phyloP scores from a whole-genome alignment of 2,888 invertebrate genomes.

The Trichogramma dendrolimi region DNA sequence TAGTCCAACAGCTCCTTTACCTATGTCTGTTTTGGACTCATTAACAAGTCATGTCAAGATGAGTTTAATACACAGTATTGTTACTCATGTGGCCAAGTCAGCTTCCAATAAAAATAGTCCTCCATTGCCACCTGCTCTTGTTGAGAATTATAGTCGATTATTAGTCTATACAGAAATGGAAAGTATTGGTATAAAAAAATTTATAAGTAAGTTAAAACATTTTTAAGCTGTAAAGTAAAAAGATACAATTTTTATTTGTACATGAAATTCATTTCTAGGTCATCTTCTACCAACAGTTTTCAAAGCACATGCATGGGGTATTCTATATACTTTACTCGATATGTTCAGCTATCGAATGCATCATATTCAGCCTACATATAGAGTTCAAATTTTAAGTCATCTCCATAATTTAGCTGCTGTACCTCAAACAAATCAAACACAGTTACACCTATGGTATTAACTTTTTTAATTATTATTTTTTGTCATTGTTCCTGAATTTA shows the following conservation, averaged over 20 bases:
- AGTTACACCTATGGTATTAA: conserved; percentile 79
- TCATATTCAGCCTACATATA: conserved; percentile 93
- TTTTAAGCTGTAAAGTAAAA: neutral
- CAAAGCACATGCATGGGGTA: conserved; percentile 91
- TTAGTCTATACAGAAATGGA: conserved; percentile 96
- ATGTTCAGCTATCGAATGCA: conserved; percentile 96
- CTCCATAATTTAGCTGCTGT: conserved; percentile 87
- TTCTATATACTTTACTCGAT: conserved; percentile 87
- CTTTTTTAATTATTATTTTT: neutral
- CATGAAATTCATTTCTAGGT: conserved; percentile 53
- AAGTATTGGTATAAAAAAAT: conserved; percentile 92
- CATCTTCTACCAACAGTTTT: conserved; percentile 84
- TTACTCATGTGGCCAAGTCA: conserved; percentile 83
- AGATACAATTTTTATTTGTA: neutral
- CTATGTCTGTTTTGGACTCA: conserved; percentile 89
- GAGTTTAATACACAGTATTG: conserved; percentile 79
- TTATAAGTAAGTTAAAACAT: conserved; percentile 56
- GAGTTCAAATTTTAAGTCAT: conserved; percentile 86
- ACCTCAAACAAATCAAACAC: conserved; percentile 92
- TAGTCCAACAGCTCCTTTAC: conserved; percentile 79
- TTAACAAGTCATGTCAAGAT: conserved; percentile 95
- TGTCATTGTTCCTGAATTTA: neutral
- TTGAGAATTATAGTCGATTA: conserved; percentile 90
- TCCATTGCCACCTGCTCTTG: conserved; percentile 83
- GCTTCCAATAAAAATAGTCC: conserved; percentile 82